These are phyloP conservation scores for Dasysyrphus albostriatus DNA, from an alignment of 2,888 invertebrate genomes.

Conservation along the genomic window DNA sequence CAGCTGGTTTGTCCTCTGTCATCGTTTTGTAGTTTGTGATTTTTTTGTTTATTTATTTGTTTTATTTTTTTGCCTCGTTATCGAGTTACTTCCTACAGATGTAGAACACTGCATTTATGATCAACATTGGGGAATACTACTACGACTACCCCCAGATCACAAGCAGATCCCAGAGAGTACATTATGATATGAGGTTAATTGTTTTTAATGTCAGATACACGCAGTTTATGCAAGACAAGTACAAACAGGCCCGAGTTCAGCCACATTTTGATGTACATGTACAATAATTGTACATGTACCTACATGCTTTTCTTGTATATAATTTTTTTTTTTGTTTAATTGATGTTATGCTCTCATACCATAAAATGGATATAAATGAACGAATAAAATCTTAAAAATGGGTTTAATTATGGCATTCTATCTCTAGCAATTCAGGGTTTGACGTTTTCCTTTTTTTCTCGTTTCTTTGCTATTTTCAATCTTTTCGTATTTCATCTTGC, in stretches of 20 bases:
- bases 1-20: slow-evolving; percentile 40
- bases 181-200: slow-evolving; percentile 72
- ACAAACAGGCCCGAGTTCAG: slow-evolving; percentile 10
- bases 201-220: slow-evolving; percentile 69
- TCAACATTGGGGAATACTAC: slow-evolving; percentile 22
- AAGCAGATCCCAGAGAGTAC: slow-evolving; percentile 36
- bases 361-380: no score
- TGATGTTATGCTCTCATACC: no score
- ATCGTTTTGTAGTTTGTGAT: slow-evolving; percentile 16
- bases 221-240: slow-evolving; percentile 53
- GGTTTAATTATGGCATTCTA: no score
- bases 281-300: no score
- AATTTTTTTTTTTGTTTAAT: no score
- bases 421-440: no score
- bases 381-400: no score
- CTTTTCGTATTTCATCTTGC: no score
- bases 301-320: no score
- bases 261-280: not conserved
- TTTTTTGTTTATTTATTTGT: slow-evolving; percentile 13
- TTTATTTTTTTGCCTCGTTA: slow-evolving; percentile 45
- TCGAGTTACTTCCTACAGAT: slow-evolving; percentile 73
- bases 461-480: no score
- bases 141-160: slow-evolving; percentile 7
- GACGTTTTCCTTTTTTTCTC: no score
- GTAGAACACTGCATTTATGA: slow-evolving; percentile 34